Base-by-base conservation (phyloP, 2,888 invertebrate genomes). In the Chalcosyrphus nemorum region DNA sequence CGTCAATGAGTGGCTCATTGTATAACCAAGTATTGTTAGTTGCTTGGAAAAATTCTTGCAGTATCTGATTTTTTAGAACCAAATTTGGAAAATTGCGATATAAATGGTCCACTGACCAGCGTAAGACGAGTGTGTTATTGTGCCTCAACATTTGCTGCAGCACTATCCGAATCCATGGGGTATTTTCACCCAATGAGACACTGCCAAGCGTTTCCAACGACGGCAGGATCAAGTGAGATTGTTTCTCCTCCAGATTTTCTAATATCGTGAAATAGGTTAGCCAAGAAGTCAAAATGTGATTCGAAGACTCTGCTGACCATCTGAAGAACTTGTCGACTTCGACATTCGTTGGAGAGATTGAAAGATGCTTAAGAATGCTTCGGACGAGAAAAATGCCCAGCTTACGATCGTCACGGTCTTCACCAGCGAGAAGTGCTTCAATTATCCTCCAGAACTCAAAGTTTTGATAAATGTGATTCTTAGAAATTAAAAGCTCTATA, bases 171-270 rank as follows among this genome's bases (percentile, higher is more conserved):
- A 88, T 61, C 89, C 89, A 89, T 2, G 72, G 65, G 4, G 71
- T 59, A 78, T 87, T 86, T 17, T 66, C 41, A 1, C 68, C 77
- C 1, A 86, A 17, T 1, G 52, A 15, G 4, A 87, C 54, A 17
- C 21, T 61, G 29, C 86, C 41, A 0, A 89, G 74, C 27, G 84
- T 86, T 32, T 63, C 76, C 7, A 91, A 59, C 0, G 90, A 89
- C 9, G 91, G 91, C n/a, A 91, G 70, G 29, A 91, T 89, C 4
- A 91, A 71, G 75, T 91, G 91, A 1, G 91, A 90, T 75, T 91
- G 91, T 38, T 90, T 89, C 72, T 90, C 90, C 61, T 91, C 90
- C 2, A 91, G 80, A 59, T 88, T 89, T 74, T 91, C 89, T 71
- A 91, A 71, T n/a, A 90, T 87, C 2, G 87, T 88, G 0, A 90